Conservation (phyloP, 2,888 invertebrate genomes). For the Pediacus dermestoides region DNA sequence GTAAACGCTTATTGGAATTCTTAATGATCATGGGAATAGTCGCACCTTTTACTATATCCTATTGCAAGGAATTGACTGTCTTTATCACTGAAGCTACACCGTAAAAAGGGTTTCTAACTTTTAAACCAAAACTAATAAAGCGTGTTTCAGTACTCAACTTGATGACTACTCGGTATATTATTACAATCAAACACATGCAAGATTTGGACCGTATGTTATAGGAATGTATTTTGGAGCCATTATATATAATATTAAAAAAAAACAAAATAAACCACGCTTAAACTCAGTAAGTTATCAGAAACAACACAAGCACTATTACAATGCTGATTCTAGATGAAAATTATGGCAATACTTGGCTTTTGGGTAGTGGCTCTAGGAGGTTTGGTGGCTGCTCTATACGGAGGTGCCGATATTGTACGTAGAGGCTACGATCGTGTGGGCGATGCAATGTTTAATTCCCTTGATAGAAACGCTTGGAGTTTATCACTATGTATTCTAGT, state of each 20-base stretch:
- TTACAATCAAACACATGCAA: constrained; percentile 13
- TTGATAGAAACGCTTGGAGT: constrained; percentile 8
- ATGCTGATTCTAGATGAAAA: constrained; percentile 1
- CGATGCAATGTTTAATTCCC: constrained; percentile 1
- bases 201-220: constrained; percentile 16
- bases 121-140: no score
- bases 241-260: constrained; percentile 10
- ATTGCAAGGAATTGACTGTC: constrained; percentile 5
- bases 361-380: neutral
- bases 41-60: constrained; percentile 11
- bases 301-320: neutral
- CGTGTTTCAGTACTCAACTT: no score
- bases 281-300: constrained; percentile 1
- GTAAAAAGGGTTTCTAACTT: no score
- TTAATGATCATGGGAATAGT: neutral
- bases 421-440: neutral
- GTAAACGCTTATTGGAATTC: neutral
- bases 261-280: neutral
- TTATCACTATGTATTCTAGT: constrained; percentile 7
- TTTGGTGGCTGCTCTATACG: neutral
- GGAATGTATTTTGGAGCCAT: constrained; percentile 14
- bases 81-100: no score
- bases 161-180: constrained; percentile 6
- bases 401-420: neutral
- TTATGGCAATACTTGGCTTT: neutral